These are phyloP conservation scores for Sipunculus nudus DNA, from an alignment of 2,888 invertebrate species.

Conservation along the genomic window DNA sequence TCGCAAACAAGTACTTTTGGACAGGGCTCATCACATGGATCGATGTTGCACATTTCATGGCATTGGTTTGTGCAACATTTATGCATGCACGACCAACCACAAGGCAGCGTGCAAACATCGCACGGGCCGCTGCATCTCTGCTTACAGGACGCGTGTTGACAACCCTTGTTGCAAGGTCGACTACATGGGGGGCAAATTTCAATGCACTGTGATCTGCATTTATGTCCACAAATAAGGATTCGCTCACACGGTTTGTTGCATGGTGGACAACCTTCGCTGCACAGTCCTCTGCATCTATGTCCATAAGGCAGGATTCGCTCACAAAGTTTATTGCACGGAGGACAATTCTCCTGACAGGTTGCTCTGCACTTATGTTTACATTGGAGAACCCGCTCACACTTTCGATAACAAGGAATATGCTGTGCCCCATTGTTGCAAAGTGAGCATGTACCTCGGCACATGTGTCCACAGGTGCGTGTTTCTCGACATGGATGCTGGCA, in stretches of 20 bases:
- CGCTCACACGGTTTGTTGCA: not conserved
- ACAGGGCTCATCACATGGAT: constrained; percentile 62
- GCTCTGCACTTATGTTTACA: constrained; percentile 62
- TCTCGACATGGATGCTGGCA: constrained; percentile 43
- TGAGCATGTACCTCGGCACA: constrained; percentile 63
- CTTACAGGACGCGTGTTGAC: constrained; percentile 55
- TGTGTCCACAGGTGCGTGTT: constrained; percentile 43
- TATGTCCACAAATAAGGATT: not conserved
- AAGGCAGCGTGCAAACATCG: constrained; percentile 58
- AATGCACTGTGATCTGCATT: constrained; percentile 50
- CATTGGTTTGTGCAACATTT: constrained; percentile 58
- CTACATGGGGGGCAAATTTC: constrained; percentile 62
- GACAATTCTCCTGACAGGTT: constrained; percentile 61
- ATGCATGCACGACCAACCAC: constrained; percentile 60
- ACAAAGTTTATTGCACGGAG: constrained; percentile 63
- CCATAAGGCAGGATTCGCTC: too few relatives aligned
- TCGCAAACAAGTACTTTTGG: constrained; percentile 67
- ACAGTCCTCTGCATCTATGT: too few relatives aligned
- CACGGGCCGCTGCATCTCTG: constrained; percentile 55
- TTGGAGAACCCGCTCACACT: constrained; percentile 72
- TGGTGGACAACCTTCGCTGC: not conserved
- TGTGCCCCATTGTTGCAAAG: constrained; percentile 72
- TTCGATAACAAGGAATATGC: constrained; percentile 71
- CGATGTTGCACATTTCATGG: constrained; percentile 62
- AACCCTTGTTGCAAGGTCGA: constrained; percentile 60